A percentile compares a stretch with the other conserved stretches of the same genome.
phyloP scores from a whole-genome alignment of 2,113 vertebrate genomes.

The Chunga burmeisteri region DNA sequence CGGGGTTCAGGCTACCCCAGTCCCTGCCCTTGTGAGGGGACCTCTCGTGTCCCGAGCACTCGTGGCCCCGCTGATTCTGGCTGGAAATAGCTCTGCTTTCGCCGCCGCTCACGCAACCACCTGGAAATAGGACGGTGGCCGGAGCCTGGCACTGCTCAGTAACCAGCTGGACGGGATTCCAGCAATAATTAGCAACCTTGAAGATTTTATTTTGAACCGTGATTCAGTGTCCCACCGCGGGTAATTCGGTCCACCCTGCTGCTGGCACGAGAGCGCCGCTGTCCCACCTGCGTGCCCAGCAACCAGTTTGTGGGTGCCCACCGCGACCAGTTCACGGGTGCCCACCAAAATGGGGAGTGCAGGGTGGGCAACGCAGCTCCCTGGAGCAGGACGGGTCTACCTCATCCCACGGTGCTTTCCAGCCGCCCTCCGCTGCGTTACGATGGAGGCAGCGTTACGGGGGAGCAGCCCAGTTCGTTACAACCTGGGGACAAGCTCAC shows the following conservation, averaged over 20 bases:
- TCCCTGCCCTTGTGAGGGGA: rapidly evolving
- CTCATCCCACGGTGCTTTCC: not conserved
- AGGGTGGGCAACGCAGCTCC: rapidly evolving
- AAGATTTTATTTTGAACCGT: not conserved
- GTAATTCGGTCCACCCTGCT: not conserved
- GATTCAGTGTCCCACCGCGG: not conserved
- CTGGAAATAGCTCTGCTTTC: not conserved
- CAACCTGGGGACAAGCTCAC: not conserved
- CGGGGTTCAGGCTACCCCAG: not conserved
- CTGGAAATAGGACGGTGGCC: not conserved
- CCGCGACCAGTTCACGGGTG: rapidly evolving
- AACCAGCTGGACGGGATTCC: conserved; percentile 2
- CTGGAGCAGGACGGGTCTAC: not conserved
- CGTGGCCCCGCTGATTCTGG: rapidly evolving
- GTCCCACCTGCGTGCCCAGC: not conserved
- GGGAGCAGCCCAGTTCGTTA: not conserved
- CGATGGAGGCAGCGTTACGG: rapidly evolving
- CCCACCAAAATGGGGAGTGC: rapidly evolving
- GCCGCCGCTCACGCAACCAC: not conserved
- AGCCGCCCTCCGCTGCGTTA: too few relatives aligned
- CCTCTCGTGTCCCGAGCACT: rapidly evolving
- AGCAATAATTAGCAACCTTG: not conserved
- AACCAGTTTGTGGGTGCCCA: too few relatives aligned
- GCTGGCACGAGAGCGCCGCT: not conserved
- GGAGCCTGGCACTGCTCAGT: not conserved